phyloP scores from a whole-genome alignment of 1,140 invertebrate species.

The Ceratitis capitata region DNA sequence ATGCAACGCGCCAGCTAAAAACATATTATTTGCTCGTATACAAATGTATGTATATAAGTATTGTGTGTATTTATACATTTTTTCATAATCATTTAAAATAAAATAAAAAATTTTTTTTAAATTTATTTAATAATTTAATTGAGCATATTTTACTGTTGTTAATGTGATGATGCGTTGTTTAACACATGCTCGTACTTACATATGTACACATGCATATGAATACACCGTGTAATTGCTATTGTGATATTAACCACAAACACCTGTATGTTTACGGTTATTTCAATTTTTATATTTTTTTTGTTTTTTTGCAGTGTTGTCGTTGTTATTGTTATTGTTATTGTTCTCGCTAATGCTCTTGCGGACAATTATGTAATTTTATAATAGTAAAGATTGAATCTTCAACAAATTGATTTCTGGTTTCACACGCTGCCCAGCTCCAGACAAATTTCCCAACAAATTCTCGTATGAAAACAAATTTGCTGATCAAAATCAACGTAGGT shows the following conservation, averaged over 20 bases:
- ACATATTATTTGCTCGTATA: no score
- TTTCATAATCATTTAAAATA: neutral
- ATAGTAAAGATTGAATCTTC: neutral
- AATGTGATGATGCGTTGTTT: neutral
- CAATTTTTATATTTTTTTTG: no score
- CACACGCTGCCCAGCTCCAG: neutral
- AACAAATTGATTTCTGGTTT: slow-evolving; percentile 12
- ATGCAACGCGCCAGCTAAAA: no score
- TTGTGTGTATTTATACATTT: neutral
- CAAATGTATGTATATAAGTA: no score
- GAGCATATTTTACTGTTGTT: neutral
- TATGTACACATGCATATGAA: neutral
- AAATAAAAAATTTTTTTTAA: neutral
- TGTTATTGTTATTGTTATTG: neutral
- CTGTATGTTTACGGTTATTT: neutral
- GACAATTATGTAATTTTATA: neutral
- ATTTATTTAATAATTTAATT: slow-evolving; percentile 12
- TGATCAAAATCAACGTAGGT: neutral
- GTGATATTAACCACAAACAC: neutral
- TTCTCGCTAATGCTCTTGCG: neutral
- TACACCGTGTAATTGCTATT: neutral
- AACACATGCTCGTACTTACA: neutral
- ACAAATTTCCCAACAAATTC: neutral
- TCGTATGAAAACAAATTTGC: neutral
- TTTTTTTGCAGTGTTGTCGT: no score